Evolutionary conservation across 2,113 vertebrate species (phyloP).

Genomic region (Lontra canadensis): DNA sequence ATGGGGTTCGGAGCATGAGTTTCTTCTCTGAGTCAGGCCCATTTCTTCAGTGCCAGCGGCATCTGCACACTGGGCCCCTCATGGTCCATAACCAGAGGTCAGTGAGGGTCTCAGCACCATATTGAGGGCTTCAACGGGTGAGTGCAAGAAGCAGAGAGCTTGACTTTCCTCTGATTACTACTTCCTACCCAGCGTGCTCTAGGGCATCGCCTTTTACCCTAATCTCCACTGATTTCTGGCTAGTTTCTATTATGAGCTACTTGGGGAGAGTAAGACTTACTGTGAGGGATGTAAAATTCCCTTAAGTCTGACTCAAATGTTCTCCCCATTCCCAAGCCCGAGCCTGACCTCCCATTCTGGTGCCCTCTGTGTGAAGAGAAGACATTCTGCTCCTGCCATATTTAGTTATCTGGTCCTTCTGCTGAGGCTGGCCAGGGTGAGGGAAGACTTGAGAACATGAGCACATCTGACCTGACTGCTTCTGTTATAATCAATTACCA

Average conservation of each 20-base stretch:
- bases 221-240: not conserved
- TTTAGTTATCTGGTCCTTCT: no score
- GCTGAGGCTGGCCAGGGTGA: no score
- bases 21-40: not conserved
- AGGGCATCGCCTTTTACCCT: not conserved
- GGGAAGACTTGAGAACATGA: not conserved
- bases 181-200: not conserved
- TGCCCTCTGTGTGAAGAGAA: not conserved
- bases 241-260: not conserved
- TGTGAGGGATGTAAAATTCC: not conserved
- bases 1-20: not conserved
- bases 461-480: not conserved
- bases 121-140: not conserved
- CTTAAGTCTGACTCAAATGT: not conserved
- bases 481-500: not conserved
- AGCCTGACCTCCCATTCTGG: not conserved
- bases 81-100: not conserved
- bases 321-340: not conserved
- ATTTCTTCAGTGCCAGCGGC: not conserved
- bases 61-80: not conserved
- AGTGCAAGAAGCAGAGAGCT: not conserved
- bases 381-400: rapidly evolving
- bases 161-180: not conserved
- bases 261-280: not conserved
- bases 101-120: not conserved